Evolutionary conservation across 2,797 vertebrate species (phyloP).

Genomic region (Pelochelys cantorii): DNA sequence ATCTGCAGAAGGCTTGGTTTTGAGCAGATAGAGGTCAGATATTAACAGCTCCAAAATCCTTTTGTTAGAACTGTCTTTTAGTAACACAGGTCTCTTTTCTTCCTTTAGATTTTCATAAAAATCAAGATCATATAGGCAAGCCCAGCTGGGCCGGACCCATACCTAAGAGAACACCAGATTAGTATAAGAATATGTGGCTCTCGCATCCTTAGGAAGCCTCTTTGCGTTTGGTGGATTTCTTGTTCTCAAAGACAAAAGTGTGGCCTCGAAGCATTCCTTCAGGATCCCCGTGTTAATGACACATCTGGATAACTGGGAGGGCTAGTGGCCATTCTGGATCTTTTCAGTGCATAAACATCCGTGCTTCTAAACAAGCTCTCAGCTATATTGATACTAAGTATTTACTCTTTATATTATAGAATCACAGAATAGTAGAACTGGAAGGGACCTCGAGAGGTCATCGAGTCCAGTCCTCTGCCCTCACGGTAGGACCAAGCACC

Average conservation of each 20-base stretch:
- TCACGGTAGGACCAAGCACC: too few relatives aligned
- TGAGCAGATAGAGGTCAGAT: background rate
- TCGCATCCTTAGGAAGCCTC: rapidly evolving
- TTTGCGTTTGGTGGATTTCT: background rate
- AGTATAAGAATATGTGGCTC: background rate
- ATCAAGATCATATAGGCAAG: conserved; percentile 6
- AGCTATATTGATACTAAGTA: background rate
- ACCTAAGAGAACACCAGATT: background rate
- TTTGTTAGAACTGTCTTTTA: conserved; percentile 34
- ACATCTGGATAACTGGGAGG: rapidly evolving
- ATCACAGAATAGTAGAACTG: too few relatives aligned
- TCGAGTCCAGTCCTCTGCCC: too few relatives aligned
- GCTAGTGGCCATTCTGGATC: background rate
- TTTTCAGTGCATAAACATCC: background rate
- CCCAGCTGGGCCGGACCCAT: background rate
- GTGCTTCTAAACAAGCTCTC: background rate
- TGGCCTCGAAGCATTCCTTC: background rate
- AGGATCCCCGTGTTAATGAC: background rate
- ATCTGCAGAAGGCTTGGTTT: conserved; percentile 40
- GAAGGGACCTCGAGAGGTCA: too few relatives aligned
- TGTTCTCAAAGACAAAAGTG: background rate
- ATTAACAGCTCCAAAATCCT: conserved; percentile 29
- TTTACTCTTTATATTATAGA: background rate
- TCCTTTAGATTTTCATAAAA: conserved; percentile 19
- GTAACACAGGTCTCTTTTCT: conserved; percentile 22